Evolutionary conservation across 2,113 vertebrate species (phyloP).

Genomic region (Xiphias gladius): DNA sequence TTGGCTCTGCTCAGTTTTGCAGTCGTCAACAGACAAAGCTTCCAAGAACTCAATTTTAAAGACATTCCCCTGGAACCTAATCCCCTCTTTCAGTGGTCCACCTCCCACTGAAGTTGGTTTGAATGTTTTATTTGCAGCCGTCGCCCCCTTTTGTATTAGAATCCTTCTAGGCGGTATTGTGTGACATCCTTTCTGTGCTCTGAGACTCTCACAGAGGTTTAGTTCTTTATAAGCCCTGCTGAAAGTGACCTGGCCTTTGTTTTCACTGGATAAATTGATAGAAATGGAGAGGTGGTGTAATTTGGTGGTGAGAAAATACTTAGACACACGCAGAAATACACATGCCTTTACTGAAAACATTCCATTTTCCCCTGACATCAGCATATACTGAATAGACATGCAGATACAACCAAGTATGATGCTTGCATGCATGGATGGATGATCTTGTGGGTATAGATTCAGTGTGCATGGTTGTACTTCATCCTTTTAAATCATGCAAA

Average conservation of each 20-base stretch:
- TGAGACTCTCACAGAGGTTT: slow-evolving; percentile 68
- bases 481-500: slow-evolving; percentile 16
- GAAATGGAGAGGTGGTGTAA: slow-evolving; percentile 64
- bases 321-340: slow-evolving; percentile 35
- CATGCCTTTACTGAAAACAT: slow-evolving; percentile 39
- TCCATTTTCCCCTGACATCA: slow-evolving; percentile 21
- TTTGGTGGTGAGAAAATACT: slow-evolving; percentile 61
- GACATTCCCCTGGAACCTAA: slow-evolving; percentile 75
- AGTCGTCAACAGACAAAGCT: slow-evolving; percentile 54
- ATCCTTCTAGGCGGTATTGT: slow-evolving; percentile 73
- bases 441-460: neutral
- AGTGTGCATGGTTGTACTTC: slow-evolving; percentile 11
- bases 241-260: slow-evolving; percentile 71
- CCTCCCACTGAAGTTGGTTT: slow-evolving; percentile 69
- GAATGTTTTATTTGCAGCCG: slow-evolving; percentile 76
- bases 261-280: slow-evolving; percentile 55
- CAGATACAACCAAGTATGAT: neutral
- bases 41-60: slow-evolving; percentile 69
- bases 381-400: slow-evolving; percentile 4
- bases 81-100: slow-evolving; percentile 65
- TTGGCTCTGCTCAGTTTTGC: slow-evolving; percentile 40
- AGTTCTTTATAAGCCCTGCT: slow-evolving; percentile 59
- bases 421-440: slow-evolving; percentile 18
- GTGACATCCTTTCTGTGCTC: slow-evolving; percentile 74
- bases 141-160: slow-evolving; percentile 78